Evolutionary conservation across 2,797 vertebrate species (phyloP).

Genomic region (Sebastes taczanowskii): DNA sequence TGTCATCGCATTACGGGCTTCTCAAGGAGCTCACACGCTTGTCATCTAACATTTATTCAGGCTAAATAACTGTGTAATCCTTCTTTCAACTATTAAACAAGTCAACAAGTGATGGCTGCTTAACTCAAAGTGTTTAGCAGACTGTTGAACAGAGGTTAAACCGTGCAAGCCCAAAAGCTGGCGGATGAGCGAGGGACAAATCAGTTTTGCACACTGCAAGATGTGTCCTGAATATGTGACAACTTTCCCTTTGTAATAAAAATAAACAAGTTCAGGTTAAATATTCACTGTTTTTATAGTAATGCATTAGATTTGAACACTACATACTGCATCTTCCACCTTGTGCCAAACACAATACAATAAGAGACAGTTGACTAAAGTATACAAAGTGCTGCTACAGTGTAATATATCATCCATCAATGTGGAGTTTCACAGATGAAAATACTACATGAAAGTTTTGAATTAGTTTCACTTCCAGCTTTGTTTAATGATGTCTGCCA

Average conservation of each 20-base stretch:
- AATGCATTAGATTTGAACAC: slow-evolving; percentile 16
- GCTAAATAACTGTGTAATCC: slow-evolving; percentile 25
- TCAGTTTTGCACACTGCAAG: not conserved
- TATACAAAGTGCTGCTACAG: slow-evolving; percentile 48
- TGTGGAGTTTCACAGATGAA: slow-evolving; percentile 23
- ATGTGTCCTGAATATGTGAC: not conserved
- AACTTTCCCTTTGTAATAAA: not conserved
- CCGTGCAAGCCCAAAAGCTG: not conserved
- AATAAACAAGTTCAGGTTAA: slow-evolving; percentile 3
- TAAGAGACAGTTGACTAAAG: slow-evolving; percentile 10
- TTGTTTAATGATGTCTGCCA: not conserved
- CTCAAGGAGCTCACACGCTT: slow-evolving; percentile 29
- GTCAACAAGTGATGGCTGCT: not conserved
- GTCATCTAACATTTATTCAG: slow-evolving; percentile 41
- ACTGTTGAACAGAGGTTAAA: not conserved
- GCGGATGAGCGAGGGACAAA: not conserved
- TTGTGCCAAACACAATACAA: slow-evolving; percentile 28
- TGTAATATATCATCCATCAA: slow-evolving; percentile 9
- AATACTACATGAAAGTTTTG: slow-evolving; percentile 21
- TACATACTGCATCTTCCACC: not conserved
- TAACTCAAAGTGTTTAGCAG: not conserved
- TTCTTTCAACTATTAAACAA: slow-evolving; percentile 12
- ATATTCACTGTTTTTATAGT: slow-evolving; percentile 36
- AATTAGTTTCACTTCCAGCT: slow-evolving; percentile 19
- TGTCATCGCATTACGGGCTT: slow-evolving; percentile 1